These are phyloP conservation scores for Caenorhabditis sinica DNA, from an alignment of 2,888 invertebrate species.

Conservation along the genomic window DNA sequence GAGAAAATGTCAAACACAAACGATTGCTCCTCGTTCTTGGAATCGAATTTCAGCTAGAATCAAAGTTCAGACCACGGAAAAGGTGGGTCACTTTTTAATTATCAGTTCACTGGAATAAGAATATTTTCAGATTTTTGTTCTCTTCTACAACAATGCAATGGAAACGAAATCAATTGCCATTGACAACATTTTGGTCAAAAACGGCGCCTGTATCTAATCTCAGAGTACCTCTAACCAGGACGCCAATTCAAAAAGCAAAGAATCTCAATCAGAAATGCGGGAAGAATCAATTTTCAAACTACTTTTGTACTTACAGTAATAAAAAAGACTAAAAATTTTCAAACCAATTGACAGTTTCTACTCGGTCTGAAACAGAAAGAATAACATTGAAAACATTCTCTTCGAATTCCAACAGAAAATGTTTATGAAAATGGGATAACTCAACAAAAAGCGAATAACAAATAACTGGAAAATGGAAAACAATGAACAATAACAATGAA, in stretches of 20 bases:
- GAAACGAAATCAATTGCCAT: conserved; percentile 73
- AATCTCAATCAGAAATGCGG: conserved; percentile 49
- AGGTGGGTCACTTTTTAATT: conserved; percentile 48
- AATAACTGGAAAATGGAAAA: conserved; percentile 24
- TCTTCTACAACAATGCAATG: conserved; percentile 72
- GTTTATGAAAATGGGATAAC: not conserved
- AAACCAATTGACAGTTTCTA: too few relatives aligned
- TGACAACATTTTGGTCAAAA: conserved; percentile 72
- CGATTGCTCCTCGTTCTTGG: conserved; percentile 70
- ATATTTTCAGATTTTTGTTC: conserved; percentile 71
- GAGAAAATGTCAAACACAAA: conserved; percentile 72
- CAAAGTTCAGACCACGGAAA: conserved; percentile 72
- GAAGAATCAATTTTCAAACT: conserved; percentile 5
- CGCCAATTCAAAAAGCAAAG: not conserved
- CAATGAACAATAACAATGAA: conserved; percentile 42
- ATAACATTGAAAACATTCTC: conserved; percentile 12
- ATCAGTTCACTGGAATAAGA: not conserved
- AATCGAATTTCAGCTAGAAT: conserved; percentile 76
- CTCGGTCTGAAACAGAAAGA: not conserved
- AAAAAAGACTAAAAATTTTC: not conserved
- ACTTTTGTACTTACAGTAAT: not conserved
- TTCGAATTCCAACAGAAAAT: too few relatives aligned
- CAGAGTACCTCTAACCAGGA: not conserved
- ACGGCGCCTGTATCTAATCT: conserved; percentile 54
- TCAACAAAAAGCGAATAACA: conserved; percentile 23